phyloP scores from a whole-genome alignment of 1,140 invertebrate genomes.

The Physella acuta region DNA sequence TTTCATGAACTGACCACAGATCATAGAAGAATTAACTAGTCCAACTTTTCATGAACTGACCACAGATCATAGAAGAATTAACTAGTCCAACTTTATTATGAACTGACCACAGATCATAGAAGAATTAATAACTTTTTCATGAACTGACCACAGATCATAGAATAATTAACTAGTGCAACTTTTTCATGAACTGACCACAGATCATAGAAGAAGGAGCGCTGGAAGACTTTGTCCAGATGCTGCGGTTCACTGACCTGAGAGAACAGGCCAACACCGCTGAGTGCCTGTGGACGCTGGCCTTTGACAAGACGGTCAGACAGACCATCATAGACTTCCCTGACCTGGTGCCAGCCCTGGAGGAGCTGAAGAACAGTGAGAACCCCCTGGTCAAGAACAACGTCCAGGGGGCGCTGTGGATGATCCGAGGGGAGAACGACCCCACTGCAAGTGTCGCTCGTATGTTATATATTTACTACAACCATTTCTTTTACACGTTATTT shows the following conservation, averaged over 20 bases:
- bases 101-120: too few species aligned
- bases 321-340: constrained; percentile 38
- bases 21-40: too few species aligned
- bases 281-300: constrained; percentile 48
- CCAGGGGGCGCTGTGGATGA: constrained; percentile 47
- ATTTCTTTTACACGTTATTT: background rate
- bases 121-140: too few species aligned
- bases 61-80: too few species aligned
- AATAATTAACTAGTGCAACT: too few species aligned
- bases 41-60: too few species aligned
- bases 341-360: constrained; percentile 40
- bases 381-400: constrained; percentile 40
- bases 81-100: too few species aligned
- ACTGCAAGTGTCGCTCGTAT: constrained; percentile 27
- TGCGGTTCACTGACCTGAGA: constrained; percentile 37
- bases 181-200: too few species aligned
- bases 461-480: too few species aligned
- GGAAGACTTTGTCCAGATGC: constrained; percentile 41
- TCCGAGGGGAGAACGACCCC: constrained; percentile 49
- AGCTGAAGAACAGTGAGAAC: constrained; percentile 37
- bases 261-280: constrained; percentile 41
- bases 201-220: constrained; percentile 47
- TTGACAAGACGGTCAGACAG: constrained; percentile 45
- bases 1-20: too few species aligned
- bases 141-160: too few species aligned